Evolutionary conservation across 2,113 vertebrate species (phyloP), one percentile per base, ranked within the genome.

Genomic region (Eurystomus gularis): DNA sequence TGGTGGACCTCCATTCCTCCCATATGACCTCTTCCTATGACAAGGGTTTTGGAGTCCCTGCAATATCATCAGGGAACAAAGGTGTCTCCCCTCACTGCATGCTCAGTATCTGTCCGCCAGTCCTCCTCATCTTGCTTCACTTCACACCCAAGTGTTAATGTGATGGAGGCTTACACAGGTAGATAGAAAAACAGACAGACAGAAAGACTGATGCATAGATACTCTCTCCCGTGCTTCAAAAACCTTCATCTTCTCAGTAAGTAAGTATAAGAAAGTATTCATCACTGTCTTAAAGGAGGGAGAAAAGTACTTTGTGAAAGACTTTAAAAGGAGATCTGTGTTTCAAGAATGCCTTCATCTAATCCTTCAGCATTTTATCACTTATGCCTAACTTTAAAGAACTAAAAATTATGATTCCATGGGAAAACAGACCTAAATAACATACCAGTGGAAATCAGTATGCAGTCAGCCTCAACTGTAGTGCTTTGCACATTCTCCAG

Each of bases 31-130:
- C 14, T 54, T n/a, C 20, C 17, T 29, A 7, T 42, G 40, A 7
- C 7, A 1, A 2, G 24, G 13, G 6, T 24, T 82, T 73, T 26
- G 44, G 29, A 18, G 7, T 39, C 12, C 16, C 69, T 44, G 48
- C 17, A 2, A 10, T 10, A 49, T 5, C 20, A 19, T 44, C 64
- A 35, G 18, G 16, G 29, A 31, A 2, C 0, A 0, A 39, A 24
- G 19, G 12, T 57, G 24, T 28, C n/a, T 68, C 14, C 46, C n/a
- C 11, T 0, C 46, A 14, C 31, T 11, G n/a, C 3, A 3, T 29
- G 46, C 31, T 51, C 29, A 2, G 15, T 21, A 12, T 9, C 20
- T 70, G 13, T 11, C 46, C 48, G n/a, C 5, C 65, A 71, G 48
- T 21, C 10, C 11, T 37, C 7, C 23, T 57, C 11, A 23, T 11